Evolutionary conservation across 2,113 vertebrate genomes (phyloP).

Genomic region (Hemichromis elongatus): DNA sequence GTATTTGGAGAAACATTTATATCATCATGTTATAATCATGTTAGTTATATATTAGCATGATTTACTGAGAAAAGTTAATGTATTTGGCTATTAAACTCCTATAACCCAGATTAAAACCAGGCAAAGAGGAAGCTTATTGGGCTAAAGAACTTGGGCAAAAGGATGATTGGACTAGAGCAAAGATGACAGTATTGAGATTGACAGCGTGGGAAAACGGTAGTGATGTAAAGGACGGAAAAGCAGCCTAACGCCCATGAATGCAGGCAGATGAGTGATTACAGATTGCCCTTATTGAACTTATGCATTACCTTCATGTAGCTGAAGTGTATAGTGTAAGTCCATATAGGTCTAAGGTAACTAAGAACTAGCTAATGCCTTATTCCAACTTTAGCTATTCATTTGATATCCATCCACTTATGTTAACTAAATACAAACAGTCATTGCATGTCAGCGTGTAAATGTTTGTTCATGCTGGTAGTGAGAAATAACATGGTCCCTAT

Average conservation of each 20-base stretch:
- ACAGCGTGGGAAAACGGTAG: not conserved
- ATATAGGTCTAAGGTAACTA: not conserved
- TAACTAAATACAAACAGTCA: not conserved
- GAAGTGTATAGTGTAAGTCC: not conserved
- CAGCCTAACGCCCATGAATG: not conserved
- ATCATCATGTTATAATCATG: too few relatives aligned
- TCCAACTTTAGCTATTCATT: not conserved
- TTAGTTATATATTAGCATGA: too few relatives aligned
- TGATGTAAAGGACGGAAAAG: not conserved
- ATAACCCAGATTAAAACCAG: not conserved
- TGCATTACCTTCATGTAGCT: not conserved
- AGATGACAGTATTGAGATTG: not conserved
- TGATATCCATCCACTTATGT: not conserved
- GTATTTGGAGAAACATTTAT: too few relatives aligned
- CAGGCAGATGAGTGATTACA: not conserved
- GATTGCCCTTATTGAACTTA: not conserved
- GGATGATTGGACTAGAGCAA: not conserved
- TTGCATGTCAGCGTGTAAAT: not conserved
- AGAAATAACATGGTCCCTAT: not conserved
- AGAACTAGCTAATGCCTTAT: not conserved
- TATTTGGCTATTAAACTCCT: not conserved
- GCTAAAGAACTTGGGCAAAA: not conserved
- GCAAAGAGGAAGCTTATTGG: not conserved
- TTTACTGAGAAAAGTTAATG: not conserved
- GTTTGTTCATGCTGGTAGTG: not conserved